Conservation (phyloP, 2,888 invertebrate species). For the Tinea trinotella region DNA sequence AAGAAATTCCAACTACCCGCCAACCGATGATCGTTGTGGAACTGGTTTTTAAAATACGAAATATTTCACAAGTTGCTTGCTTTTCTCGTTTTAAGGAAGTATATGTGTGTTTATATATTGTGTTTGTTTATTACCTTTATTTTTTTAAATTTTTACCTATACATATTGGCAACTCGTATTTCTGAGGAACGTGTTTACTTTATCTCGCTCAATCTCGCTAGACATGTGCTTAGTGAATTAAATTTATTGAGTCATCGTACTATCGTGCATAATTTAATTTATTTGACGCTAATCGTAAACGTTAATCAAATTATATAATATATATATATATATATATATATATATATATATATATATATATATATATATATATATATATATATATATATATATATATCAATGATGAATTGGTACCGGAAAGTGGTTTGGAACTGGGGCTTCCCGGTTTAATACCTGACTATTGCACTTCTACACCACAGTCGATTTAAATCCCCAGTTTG, state of each 20-base stretch:
- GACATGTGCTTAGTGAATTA: conserved; percentile 6
- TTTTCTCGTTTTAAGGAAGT: conserved; percentile 9
- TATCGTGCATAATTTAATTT: background rate
- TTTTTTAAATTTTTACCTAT: background rate
- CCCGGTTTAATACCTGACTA: too few species aligned
- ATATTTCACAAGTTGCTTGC: conserved; percentile 5
- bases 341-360: too few species aligned
- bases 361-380: too few species aligned
- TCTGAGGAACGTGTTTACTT: background rate
- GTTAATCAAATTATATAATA: too few species aligned
- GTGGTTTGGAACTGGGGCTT: too few species aligned
- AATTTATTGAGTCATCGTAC: conserved; percentile 2
- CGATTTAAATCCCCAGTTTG: too few species aligned
- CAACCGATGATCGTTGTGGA: background rate
- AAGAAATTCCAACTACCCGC: conserved; percentile 13
- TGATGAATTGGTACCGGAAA: too few species aligned
- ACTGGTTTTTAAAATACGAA: conserved; percentile 13
- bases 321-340: too few species aligned
- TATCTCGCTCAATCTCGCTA: conserved; percentile 2
- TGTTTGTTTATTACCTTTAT: background rate
- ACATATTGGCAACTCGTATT: background rate
- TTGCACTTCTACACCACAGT: too few species aligned
- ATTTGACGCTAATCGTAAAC: background rate
- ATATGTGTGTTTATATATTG: background rate
- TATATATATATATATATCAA: too few species aligned